Base-by-base conservation (phyloP, 2,888 invertebrate genomes). In the Phanerotoma sp. region DNA sequence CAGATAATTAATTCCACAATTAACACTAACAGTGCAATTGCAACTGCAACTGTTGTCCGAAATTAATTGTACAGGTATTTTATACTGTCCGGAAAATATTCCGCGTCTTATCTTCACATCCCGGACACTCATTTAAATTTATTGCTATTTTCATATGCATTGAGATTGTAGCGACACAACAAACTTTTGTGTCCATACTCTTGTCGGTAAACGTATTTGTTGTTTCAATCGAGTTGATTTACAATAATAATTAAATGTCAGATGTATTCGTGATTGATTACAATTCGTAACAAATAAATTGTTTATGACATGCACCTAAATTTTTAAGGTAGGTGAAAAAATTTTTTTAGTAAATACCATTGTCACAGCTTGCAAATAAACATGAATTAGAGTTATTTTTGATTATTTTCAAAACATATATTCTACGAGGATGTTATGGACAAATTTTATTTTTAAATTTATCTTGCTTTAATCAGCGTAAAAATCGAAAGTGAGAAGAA, bases 131-230 rank as follows among this genome's bases (percentile, higher is more conserved):
- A 9, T 48, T 56, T 45, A 49, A 54, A 60, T 58, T 54, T 54
- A 60, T 60, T 48, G 55, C 40, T 56, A 48, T 51, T 55, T 37
- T 60, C 52, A 45, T 60, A 48, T 49, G 56, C 40, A 48, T 49
- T 38, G 51, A 25, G 45, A 35, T 46, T 49, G 51, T 18, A 44
- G 35, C 41, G 28, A 35, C 41, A 47, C 21, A 42, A n/a, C 41
- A n/a, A 7, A 9, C 9, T 25, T 40, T 35, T 33, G 22, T n/a
- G 33, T 51, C 18, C 10, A 25, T 42, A 28, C 30, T 42, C 20
- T 51, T 25, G 33, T 47, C 48, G 13, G 28, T 45, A 33, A 60
- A 50, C 42, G 33, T 57, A 60, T 60, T 57, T 49, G 48, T 53
- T 46, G 35, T 42, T 25, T 15, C 37, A 22, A 47, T 55, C 5